Evolutionary conservation across 2,888 invertebrate genomes (phyloP), one percentile per base, ranked within the genome.

Genomic region (Eupithecia pulchellata): DNA sequence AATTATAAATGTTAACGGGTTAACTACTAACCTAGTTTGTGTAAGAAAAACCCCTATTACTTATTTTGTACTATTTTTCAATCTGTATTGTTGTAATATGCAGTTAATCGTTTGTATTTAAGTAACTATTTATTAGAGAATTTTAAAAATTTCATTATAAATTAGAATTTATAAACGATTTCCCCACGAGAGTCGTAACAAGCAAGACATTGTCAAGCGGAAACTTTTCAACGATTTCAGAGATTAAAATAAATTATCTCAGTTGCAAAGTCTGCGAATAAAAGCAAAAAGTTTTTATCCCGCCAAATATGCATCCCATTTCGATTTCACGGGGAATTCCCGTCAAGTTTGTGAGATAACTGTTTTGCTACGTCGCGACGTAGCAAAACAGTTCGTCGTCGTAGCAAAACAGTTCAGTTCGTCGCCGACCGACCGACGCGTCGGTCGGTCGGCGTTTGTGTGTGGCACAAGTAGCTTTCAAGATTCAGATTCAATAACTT

Each of bases 321-420:
- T 70, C 72, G 61, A 63, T 60, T 72, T 66, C 61, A 62, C 55
- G n/a, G 72, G 14, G 57, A 72, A 72, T 69, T 72, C 66, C 68
- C 58, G 64, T 72, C 69, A 69, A 76, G 73, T 76, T 73, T 11
- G 63, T 42, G 39, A 36, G 36, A 69, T 72, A 69, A 73, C 74
- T 68, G 73, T 74, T 72, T 69, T 74, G 63, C 70, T 64, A 29
- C n/a, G 61, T n/a, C n/a, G n/a, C n/a, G n/a, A n/a, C n/a, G n/a
- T n/a, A n/a, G n/a, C n/a, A n/a, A n/a, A n/a, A n/a, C n/a, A n/a
- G n/a, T n/a, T n/a, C n/a, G n/a, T n/a, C n/a, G n/a, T n/a, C n/a
- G n/a, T n/a, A n/a, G n/a, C n/a, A n/a, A n/a, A n/a, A n/a, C n/a
- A n/a, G n/a, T n/a, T n/a, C n/a, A n/a, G n/a, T n/a, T n/a, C n/a